Conservation (phyloP, 1,140 invertebrate genomes). For the Copidosoma floridanum region DNA sequence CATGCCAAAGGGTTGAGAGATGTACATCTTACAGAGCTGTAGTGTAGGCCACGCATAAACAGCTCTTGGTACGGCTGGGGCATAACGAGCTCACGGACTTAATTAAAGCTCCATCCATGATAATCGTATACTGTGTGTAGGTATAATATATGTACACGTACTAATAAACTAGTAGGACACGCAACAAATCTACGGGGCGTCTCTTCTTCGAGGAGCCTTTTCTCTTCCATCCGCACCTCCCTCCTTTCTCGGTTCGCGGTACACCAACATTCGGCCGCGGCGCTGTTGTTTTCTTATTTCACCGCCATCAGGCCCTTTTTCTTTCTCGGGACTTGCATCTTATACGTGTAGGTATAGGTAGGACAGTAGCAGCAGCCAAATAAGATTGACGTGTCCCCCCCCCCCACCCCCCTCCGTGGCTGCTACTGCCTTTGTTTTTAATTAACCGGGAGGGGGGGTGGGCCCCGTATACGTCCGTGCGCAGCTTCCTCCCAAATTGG, state of each 20-base stretch:
- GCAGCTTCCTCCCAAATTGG: conserved; percentile 47
- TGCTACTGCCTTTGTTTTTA: conserved; percentile 52
- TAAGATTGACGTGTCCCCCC: conserved; percentile 52
- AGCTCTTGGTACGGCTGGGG: conserved; percentile 16
- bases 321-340: conserved; percentile 19
- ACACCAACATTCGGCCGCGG: neutral
- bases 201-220: conserved; percentile 1
- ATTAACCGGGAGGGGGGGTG: conserved; percentile 48
- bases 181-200: conserved; percentile 41
- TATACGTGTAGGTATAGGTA: conserved; percentile 16
- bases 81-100: conserved; percentile 44
- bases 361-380: conserved; percentile 39
- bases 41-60: conserved; percentile 3
- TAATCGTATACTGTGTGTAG: too few relatives aligned
- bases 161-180: conserved; percentile 32
- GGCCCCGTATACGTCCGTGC: too few relatives aligned
- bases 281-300: neutral
- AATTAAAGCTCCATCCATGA: conserved; percentile 44
- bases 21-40: too few relatives aligned
- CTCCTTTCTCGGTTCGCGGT: neutral
- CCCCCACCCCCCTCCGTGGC: too few relatives aligned
- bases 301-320: too few relatives aligned
- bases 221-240: neutral
- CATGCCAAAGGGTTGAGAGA: too few relatives aligned
- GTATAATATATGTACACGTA: too few relatives aligned